phyloP scores from a whole-genome alignment of 2,888 invertebrate species.

The Notocelia uddmanniana region DNA sequence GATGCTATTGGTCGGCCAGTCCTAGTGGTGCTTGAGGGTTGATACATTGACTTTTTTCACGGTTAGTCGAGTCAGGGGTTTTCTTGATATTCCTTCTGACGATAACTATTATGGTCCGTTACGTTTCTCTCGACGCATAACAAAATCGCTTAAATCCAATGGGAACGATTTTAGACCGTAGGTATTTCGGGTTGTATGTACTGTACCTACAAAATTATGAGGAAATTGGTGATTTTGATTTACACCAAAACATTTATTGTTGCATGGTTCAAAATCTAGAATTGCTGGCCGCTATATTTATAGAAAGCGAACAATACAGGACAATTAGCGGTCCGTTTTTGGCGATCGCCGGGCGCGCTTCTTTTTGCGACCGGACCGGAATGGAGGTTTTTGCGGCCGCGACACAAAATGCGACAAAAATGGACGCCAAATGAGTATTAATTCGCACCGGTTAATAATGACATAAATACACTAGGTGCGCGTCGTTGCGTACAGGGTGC shows the following conservation, averaged over 20 bases:
- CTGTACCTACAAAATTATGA: too few relatives aligned
- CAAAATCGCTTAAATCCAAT: too few relatives aligned
- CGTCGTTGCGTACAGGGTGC: constrained; percentile 67
- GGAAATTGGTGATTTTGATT: too few relatives aligned
- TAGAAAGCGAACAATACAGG: constrained; percentile 43
- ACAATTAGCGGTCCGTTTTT: constrained; percentile 69
- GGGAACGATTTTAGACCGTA: too few relatives aligned
- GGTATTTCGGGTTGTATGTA: too few relatives aligned
- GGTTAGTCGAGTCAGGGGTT: constrained; percentile 39
- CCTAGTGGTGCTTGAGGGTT: constrained; percentile 43
- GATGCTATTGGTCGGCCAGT: constrained; percentile 63
- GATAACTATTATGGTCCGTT: not conserved
- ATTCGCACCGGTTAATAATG: constrained; percentile 85
- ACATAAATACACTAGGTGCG: constrained; percentile 83
- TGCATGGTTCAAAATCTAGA: not conserved
- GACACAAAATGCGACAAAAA: constrained; percentile 76
- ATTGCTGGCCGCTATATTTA: constrained; percentile 35
- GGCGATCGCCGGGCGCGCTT: constrained; percentile 53
- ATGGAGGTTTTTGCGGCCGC: constrained; percentile 68
- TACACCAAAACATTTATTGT: not conserved
- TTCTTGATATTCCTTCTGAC: constrained; percentile 24
- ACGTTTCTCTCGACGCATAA: too few relatives aligned
- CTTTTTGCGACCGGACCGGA: constrained; percentile 53
- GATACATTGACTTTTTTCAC: constrained; percentile 43
- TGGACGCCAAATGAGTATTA: constrained; percentile 83